phyloP scores from a whole-genome alignment of 2,113 vertebrate species.

The Carlito syrichta region DNA sequence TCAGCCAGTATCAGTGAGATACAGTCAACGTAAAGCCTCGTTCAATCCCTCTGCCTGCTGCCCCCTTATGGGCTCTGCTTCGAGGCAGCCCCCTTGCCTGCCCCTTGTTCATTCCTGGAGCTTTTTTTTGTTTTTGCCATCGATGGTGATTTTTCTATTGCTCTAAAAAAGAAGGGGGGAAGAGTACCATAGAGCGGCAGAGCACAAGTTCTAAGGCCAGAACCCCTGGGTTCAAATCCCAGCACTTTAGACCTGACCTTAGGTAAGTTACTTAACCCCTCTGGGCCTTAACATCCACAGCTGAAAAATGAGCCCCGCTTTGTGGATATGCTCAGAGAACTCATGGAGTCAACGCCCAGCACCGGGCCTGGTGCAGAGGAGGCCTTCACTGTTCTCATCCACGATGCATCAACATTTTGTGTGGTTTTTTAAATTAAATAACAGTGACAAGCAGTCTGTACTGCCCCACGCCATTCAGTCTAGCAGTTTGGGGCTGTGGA shows the following conservation, averaged over 20 bases:
- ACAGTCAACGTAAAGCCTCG: accelerated
- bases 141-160: not conserved
- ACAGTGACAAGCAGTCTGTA: not conserved
- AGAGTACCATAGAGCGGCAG: too few relatives aligned
- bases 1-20: too few relatives aligned
- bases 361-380: not conserved
- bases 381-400: not conserved
- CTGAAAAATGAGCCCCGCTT: not conserved
- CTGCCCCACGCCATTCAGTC: not conserved
- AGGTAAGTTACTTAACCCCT: not conserved
- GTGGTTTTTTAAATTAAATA: not conserved
- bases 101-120: not conserved
- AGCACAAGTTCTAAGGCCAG: not conserved
- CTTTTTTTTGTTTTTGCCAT: not conserved
- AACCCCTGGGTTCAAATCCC: not conserved
- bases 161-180: not conserved
- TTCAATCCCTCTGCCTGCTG: not conserved
- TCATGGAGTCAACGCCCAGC: not conserved
- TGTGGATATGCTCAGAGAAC: not conserved
- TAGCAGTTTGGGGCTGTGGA: not conserved
- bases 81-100: not conserved
- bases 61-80: not conserved
- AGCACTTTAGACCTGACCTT: not conserved
- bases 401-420: not conserved
- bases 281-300: not conserved